Evolutionary conservation across 1,140 invertebrate species (phyloP).

Genomic region (Listronotus oregonensis): DNA sequence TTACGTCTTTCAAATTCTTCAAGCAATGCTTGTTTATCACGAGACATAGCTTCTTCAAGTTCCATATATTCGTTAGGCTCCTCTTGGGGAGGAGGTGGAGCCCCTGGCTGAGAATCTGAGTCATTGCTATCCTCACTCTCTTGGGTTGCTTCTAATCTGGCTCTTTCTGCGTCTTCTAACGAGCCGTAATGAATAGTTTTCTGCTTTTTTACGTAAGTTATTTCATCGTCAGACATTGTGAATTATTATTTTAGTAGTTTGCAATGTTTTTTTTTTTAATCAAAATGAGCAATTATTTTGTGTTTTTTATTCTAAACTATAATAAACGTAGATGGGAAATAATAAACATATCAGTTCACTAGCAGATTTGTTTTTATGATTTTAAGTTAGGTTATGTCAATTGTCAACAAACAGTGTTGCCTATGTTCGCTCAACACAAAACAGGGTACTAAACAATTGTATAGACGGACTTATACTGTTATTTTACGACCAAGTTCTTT

Average conservation of each 20-base stretch:
- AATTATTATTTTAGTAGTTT: not conserved
- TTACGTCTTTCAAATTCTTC: constrained; percentile 94
- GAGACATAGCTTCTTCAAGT: constrained; percentile 83
- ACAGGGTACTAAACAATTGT: too few relatives aligned
- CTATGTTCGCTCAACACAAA: too few relatives aligned
- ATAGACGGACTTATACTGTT: too few relatives aligned
- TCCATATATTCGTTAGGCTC: constrained; percentile 88
- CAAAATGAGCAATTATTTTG: too few relatives aligned
- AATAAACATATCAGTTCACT: too few relatives aligned
- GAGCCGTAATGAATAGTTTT: constrained; percentile 87
- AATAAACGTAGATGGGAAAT: too few relatives aligned
- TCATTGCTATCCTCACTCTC: constrained; percentile 62
- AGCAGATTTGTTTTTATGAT: too few relatives aligned
- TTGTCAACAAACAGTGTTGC: too few relatives aligned
- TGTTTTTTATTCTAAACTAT: too few relatives aligned
- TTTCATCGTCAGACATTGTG: constrained; percentile 85
- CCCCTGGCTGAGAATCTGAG: constrained; percentile 51
- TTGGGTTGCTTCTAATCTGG: constrained; percentile 58
- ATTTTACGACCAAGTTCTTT: too few relatives aligned
- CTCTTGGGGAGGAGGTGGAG: constrained; percentile 58
- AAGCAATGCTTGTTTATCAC: constrained; percentile 85
- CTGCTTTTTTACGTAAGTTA: constrained; percentile 73
- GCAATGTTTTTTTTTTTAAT: too few relatives aligned
- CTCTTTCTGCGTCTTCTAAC: constrained; percentile 79
- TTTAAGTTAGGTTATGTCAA: too few relatives aligned